Percentiles rank a stretch among this genome's conserved stretches.
phyloP scores from a whole-genome alignment of 1,140 invertebrate genomes.

The Ladona fulva region DNA sequence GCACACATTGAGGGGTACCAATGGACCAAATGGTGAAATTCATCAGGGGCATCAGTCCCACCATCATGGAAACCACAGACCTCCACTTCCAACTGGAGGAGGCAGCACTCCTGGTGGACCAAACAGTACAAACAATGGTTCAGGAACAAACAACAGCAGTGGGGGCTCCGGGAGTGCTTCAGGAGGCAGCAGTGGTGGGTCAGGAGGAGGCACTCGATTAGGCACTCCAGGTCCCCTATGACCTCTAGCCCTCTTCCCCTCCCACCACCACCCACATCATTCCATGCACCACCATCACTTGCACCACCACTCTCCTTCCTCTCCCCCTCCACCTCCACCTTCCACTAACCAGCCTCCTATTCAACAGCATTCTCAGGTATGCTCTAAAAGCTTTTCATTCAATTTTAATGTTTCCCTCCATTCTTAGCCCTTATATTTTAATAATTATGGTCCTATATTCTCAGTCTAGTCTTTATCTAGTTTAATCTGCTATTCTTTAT shows the following conservation, averaged over 20 bases:
- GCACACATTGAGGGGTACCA: background rate
- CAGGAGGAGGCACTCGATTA: background rate
- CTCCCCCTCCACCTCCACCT: background rate
- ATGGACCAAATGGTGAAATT: background rate
- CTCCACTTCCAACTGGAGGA: background rate
- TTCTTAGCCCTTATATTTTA: too few relatives aligned
- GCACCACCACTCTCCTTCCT: background rate
- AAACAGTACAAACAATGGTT: background rate
- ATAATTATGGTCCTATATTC: too few relatives aligned
- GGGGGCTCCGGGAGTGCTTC: background rate
- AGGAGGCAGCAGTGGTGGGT: background rate
- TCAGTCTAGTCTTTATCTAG: too few relatives aligned
- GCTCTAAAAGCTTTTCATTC: too few relatives aligned
- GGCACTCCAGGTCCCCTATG: background rate
- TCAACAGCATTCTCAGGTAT: background rate
- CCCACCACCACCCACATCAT: background rate
- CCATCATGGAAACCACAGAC: background rate
- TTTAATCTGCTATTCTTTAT: too few relatives aligned
- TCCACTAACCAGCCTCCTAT: background rate
- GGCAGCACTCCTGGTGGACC: background rate
- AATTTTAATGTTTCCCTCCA: too few relatives aligned
- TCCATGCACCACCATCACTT: background rate
- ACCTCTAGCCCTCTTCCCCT: constrained; percentile 1
- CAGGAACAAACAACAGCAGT: background rate
- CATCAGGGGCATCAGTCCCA: background rate